phyloP scores from a whole-genome alignment of 1,140 invertebrate species.

The Zaprionus gabonicus region DNA sequence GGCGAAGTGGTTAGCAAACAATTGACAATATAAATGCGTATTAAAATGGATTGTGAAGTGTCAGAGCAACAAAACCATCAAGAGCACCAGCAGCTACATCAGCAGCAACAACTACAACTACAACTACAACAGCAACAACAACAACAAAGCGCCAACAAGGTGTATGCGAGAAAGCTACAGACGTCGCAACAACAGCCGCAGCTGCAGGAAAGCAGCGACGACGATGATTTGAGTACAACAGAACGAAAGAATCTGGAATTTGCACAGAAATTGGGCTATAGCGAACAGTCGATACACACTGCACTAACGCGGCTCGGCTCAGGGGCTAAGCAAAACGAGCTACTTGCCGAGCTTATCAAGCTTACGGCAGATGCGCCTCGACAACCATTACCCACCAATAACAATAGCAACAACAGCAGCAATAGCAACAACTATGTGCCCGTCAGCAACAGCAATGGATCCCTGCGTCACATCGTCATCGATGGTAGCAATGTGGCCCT shows the following conservation, averaged over 20 bases:
- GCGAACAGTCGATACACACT: constrained; percentile 92
- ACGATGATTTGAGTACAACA: constrained; percentile 58
- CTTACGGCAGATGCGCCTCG: constrained; percentile 86
- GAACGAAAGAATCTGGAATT: constrained; percentile 88
- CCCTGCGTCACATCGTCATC: constrained; percentile 94
- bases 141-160: constrained; percentile 63
- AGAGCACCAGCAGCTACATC: constrained; percentile 51
- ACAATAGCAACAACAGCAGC: constrained; percentile 15
- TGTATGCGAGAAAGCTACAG: constrained; percentile 53
- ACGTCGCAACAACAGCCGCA: constrained; percentile 50
- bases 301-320: constrained; percentile 93
- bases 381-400: constrained; percentile 29
- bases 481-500: constrained; percentile 99
- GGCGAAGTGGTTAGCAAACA: constrained; percentile 33
- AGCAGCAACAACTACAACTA: constrained; percentile 39
- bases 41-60: constrained; percentile 74
- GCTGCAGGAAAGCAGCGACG: constrained; percentile 68
- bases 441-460: constrained; percentile 22
- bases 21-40: constrained; percentile 66
- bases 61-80: constrained; percentile 64
- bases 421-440: background rate
- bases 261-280: constrained; percentile 95
- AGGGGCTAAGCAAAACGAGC: constrained; percentile 93
- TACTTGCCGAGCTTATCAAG: constrained; percentile 92
- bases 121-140: constrained; percentile 31